Evolutionary conservation across 2,113 vertebrate genomes (phyloP).

Genomic region (Oncorhynchus keta): DNA sequence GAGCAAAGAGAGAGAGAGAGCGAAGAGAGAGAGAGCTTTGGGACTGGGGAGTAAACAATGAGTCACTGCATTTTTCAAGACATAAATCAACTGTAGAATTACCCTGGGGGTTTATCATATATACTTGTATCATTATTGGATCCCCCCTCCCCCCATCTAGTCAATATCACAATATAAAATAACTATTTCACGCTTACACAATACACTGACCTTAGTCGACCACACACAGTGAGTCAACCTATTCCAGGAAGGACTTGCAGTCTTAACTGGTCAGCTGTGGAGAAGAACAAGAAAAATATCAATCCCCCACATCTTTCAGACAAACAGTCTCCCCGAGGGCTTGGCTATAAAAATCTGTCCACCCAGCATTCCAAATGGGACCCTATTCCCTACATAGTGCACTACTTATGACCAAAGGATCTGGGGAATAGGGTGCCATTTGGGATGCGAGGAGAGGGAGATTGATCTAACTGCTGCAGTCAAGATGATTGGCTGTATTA

Average conservation of each 20-base stretch:
- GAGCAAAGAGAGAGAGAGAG: too few relatives aligned
- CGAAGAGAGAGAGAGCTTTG: slow-evolving; percentile 17
- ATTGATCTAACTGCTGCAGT: slow-evolving; percentile 52
- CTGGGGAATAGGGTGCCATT: too few relatives aligned
- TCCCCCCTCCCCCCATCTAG: slow-evolving; percentile 25
- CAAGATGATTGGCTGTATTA: slow-evolving; percentile 46
- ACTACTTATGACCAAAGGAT: too few relatives aligned
- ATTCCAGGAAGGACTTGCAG: slow-evolving; percentile 6
- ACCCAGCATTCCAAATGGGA: slow-evolving; percentile 3
- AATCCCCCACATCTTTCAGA: slow-evolving; percentile 45
- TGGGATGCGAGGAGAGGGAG: slow-evolving; percentile 31
- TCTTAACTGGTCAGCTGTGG: slow-evolving; percentile 42
- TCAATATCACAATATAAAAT: slow-evolving; percentile 54
- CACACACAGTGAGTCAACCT: background rate
- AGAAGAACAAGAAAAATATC: slow-evolving; percentile 58
- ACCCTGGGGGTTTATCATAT: slow-evolving; percentile 34
- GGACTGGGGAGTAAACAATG: slow-evolving; percentile 53
- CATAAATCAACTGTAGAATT: slow-evolving; percentile 43
- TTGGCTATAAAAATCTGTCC: background rate
- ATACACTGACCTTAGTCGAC: too few relatives aligned
- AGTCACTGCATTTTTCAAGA: slow-evolving; percentile 18
- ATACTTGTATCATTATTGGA: slow-evolving; percentile 36
- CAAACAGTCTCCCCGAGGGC: slow-evolving; percentile 49
- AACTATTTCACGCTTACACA: slow-evolving; percentile 19
- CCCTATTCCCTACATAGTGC: too few relatives aligned